Base-by-base conservation (phyloP, 2,797 vertebrate genomes). In the Denticeps clupeoides region DNA sequence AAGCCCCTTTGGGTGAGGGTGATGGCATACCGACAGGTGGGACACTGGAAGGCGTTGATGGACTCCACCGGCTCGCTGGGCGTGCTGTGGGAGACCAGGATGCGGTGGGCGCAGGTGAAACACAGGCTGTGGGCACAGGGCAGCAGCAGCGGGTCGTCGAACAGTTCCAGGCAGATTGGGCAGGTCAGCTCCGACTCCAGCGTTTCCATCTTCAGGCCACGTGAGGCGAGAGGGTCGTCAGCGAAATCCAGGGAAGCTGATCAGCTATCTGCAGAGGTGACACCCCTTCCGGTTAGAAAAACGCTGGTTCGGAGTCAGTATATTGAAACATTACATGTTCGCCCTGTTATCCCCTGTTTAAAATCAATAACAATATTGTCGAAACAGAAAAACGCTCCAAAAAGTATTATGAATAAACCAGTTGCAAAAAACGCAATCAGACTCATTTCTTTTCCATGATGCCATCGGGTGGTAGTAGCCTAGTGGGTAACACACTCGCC, bases 171-270 rank as follows among this genome's bases (percentile, higher is more conserved):
- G 84, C 93, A 99, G 81, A 99, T 99, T 88, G 95, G 95, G 80
- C 95, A 99, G 80, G 95, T 99, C 87, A 99, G 83, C 87, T 99
- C 95, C 51, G 95, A 97, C 89, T 99, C 95, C 87, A 99, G 83
- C 73, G 92, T 97, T 95, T 99, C 95, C 95, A 99, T 99, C 79
- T 97, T 99, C 91, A 97, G 77, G 87, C 88, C 60, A 83, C 88
- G 86, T 85, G 84, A 85, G 89, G 81, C 40, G n/a, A n/a, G n/a
- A n/a, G 84, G 68, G 77, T 75, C 47, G 86, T 87, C 82, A 82
- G 89, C 87, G 69, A 91, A 93, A 93, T 93, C 91, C 92, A 89
- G 85, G 90, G 87, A 89, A 94, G 91, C 91, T 82, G 89, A 83
- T 85, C 79, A 88, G 91, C 90, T 93, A 82, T 93, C 94, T 99